Evolutionary conservation across 2,797 vertebrate genomes (phyloP).

Genomic region (Cheirogaleus major): DNA sequence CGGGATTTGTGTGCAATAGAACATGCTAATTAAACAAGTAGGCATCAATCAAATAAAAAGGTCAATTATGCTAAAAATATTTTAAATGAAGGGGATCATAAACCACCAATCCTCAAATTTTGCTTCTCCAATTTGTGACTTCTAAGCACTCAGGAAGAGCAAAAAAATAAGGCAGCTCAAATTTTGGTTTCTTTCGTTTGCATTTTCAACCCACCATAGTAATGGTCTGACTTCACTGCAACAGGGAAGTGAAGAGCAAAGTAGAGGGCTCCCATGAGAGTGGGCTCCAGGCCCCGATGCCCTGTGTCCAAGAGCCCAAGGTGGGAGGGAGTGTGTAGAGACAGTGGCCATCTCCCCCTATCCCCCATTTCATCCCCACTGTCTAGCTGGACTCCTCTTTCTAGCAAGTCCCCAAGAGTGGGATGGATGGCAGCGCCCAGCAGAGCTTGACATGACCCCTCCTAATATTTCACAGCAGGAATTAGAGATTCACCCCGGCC

Average conservation of each 20-base stretch:
- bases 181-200: neutral
- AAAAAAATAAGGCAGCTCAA: neutral
- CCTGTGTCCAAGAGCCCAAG: neutral
- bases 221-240: neutral
- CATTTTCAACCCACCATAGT: neutral
- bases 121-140: neutral
- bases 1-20: slow-evolving; percentile 55
- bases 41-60: slow-evolving; percentile 44
- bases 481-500: neutral
- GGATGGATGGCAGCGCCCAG: neutral
- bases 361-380: neutral
- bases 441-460: neutral
- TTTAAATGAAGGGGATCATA: slow-evolving; percentile 57
- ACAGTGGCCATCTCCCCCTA: no score
- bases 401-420: neutral
- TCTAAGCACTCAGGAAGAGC: slow-evolving; percentile 1
- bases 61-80: neutral
- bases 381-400: neutral
- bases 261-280: neutral
- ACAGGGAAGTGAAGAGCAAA: neutral
- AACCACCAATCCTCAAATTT: neutral
- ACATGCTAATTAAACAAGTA: slow-evolving; percentile 60
- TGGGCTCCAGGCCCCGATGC: neutral
- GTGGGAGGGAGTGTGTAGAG: no score
- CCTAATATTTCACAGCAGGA: neutral